phyloP scores from a whole-genome alignment of 2,888 invertebrate genomes.

The Thecocarcelia acutangulata region DNA sequence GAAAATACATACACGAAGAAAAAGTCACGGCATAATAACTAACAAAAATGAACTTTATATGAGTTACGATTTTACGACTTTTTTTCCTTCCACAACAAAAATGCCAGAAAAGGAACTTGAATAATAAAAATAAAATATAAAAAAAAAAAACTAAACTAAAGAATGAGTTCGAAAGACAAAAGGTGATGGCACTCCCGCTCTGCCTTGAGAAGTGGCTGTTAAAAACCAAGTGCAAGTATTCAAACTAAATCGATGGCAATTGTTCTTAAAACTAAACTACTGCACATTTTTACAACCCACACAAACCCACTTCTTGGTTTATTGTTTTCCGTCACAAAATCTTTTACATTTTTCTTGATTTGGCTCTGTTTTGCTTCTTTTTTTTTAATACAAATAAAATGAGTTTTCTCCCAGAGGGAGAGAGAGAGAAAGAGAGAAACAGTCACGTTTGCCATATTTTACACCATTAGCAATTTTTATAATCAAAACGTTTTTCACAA shows the following conservation, averaged over 20 bases:
- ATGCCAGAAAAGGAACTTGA: conserved; percentile 1
- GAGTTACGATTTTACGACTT: conserved; percentile 71
- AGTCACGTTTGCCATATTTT: conserved; percentile 51
- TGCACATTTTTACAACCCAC: conserved; percentile 13
- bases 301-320: conserved; percentile 1
- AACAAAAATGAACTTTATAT: conserved; percentile 69
- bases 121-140: conserved; percentile 47
- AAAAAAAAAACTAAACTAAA: conserved; percentile 24
- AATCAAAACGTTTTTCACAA: conserved; percentile 52
- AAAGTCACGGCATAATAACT: conserved; percentile 70
- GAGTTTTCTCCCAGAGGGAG: neutral
- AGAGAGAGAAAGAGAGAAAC: conserved; percentile 2
- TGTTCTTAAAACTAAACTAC: conserved; percentile 53
- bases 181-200: conserved; percentile 17
- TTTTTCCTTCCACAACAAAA: conserved; percentile 30
- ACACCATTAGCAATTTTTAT: conserved; percentile 51
- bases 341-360: conserved; percentile 6
- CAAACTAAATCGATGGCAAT: conserved; percentile 67
- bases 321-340: conserved; percentile 28
- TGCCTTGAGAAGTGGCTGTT: conserved; percentile 56
- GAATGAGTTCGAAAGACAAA: conserved; percentile 23
- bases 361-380: neutral
- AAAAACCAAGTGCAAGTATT: conserved; percentile 46
- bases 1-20: conserved; percentile 49
- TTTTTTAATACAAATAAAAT: conserved; percentile 17